phyloP scores from a whole-genome alignment of 2,888 invertebrate genomes.

The Drosophila leonis region DNA sequence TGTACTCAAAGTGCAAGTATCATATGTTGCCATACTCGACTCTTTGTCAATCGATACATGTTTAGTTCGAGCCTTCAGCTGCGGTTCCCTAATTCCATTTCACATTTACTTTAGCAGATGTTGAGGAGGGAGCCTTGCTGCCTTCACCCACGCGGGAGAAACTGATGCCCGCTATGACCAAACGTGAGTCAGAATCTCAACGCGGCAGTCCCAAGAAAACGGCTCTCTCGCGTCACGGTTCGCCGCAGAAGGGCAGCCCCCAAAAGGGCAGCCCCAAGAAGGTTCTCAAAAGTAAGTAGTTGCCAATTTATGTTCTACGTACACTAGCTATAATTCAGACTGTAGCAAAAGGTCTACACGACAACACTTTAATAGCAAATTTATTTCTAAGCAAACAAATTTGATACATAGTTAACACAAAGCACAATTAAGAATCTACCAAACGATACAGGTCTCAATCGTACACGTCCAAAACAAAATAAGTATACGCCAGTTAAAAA shows the following conservation, averaged over 20 bases:
- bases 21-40: neutral
- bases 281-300: conserved; percentile 85
- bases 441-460: conserved; percentile 51
- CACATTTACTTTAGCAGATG: conserved; percentile 75
- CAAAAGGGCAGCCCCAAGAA: conserved; percentile 88
- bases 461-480: conserved; percentile 54
- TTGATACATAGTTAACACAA: conserved; percentile 48
- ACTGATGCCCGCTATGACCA: conserved; percentile 89
- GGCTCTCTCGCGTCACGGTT: conserved; percentile 85
- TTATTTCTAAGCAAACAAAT: conserved; percentile 58
- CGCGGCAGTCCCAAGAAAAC: conserved; percentile 85
- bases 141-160: conserved; percentile 90
- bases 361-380: conserved; percentile 39
- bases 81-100: conserved; percentile 2
- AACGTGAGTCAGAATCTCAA: conserved; percentile 85
- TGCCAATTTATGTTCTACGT: neutral
- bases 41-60: neutral
- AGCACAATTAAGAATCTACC: conserved; percentile 51
- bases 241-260: conserved; percentile 86
- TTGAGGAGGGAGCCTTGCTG: conserved; percentile 89
- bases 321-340: conserved; percentile 6
- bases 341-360: conserved; percentile 48
- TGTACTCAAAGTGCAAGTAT: neutral
- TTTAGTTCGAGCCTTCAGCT: too few relatives aligned
- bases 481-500: conserved; percentile 64